Conservation (phyloP, 2,888 invertebrate species). For the Cinara cedri region DNA sequence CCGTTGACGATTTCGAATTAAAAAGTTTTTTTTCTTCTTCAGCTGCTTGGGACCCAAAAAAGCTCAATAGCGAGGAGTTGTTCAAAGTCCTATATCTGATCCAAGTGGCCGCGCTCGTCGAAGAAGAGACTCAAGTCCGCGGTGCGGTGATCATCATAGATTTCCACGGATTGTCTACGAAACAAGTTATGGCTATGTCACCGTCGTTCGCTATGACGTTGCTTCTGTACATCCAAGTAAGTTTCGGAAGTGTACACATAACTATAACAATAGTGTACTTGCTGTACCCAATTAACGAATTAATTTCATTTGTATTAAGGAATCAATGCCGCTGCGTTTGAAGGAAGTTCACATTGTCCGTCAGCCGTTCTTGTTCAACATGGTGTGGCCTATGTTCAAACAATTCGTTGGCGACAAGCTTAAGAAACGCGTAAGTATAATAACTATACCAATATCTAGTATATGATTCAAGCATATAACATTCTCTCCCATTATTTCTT, state of each 20-base stretch:
- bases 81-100: constrained; percentile 81
- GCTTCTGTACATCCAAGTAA: constrained; percentile 76
- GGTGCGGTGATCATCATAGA: constrained; percentile 85
- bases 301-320: constrained; percentile 62
- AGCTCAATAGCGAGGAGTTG: constrained; percentile 75
- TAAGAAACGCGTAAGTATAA: constrained; percentile 74
- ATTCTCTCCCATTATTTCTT: background rate
- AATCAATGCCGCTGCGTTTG: constrained; percentile 82
- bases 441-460: no score
- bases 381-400: constrained; percentile 85
- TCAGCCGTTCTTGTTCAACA: constrained; percentile 81
- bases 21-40: constrained; percentile 28
- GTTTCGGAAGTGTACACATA: background rate
- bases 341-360: constrained; percentile 87
- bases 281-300: no score
- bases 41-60: constrained; percentile 78
- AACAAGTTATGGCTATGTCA: constrained; percentile 72
- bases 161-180: constrained; percentile 77
- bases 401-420: constrained; percentile 82
- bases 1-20: no score
- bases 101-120: constrained; percentile 78
- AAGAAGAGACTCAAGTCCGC: constrained; percentile 75
- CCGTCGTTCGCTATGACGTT: constrained; percentile 79
- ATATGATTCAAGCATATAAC: no score
- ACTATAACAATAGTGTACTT: no score